phyloP scores from a whole-genome alignment of 2,797 vertebrate species.

The Pelobates cultripes region DNA sequence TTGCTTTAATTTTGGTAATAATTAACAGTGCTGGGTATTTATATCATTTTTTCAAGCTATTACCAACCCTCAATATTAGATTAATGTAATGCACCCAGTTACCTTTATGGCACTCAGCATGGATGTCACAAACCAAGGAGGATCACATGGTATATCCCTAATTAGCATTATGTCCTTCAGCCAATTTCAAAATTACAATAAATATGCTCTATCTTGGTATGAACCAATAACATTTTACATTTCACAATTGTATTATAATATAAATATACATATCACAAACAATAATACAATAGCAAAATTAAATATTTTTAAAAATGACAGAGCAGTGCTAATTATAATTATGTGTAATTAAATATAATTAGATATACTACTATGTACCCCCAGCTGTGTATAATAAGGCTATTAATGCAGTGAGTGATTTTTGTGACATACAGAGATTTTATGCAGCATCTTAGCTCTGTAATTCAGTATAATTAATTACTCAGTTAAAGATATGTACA shows the following conservation, averaged over 20 bases:
- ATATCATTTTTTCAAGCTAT: too few species aligned
- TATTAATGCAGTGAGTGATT: constrained; percentile 54
- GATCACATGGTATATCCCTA: too few species aligned
- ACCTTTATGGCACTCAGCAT: too few species aligned
- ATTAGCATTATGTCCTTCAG: not conserved
- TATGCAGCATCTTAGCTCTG: constrained; percentile 48
- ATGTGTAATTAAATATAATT: constrained; percentile 53
- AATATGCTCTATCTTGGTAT: not conserved
- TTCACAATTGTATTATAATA: not conserved
- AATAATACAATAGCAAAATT: not conserved
- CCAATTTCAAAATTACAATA: not conserved
- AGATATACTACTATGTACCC: constrained; percentile 47
- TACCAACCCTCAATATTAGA: too few species aligned
- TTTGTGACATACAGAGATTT: constrained; percentile 54
- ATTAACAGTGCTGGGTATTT: too few species aligned
- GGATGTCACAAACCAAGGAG: too few species aligned
- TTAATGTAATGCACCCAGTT: too few species aligned
- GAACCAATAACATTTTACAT: not conserved
- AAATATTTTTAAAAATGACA: constrained; percentile 38
- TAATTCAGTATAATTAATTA: constrained; percentile 51
- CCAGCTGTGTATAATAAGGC: constrained; percentile 51
- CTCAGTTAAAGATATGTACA: constrained; percentile 22
- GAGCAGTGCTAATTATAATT: constrained; percentile 50
- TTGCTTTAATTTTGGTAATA: too few species aligned
- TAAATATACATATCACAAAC: constrained; percentile 6